Evolutionary conservation across 2,888 invertebrate genomes (phyloP), one percentile per base, ranked within the genome.

Genomic region (Exephanes ischioxanthus): DNA sequence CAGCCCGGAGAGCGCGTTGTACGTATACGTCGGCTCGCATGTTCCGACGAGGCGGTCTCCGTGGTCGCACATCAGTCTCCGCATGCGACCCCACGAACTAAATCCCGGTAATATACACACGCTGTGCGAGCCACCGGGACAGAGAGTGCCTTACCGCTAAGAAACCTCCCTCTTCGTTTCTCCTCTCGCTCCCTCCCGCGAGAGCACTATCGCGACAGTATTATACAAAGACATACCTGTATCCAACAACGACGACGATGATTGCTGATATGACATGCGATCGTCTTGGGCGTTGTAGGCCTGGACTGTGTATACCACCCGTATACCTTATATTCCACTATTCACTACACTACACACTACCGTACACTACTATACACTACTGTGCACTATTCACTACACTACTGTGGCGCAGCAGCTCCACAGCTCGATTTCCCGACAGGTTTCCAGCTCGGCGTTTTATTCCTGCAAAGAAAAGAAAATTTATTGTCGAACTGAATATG

Each of bases 251-350:
- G 83, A 77, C 87, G 83, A 91, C 92, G 93, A 93, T 93, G 92
- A 94, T 93, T 93, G 93, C 93, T 93, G 94, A 94, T 94, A 94
- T 94, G 94, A 93, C 94, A 94, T 94, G 93, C 94, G 92, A 94
- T 92, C 93, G 92, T 93, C 93, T 93, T 93, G 92, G 75, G 61
- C 84, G 90, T 92, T 92, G 91, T 91, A 91, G 90, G 89, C 90
- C 72, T 91, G 92, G 93, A 93, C 93, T 92, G 91, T 73, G 55
- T 58, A 80, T 81, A 63, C 30, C 63, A 53, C 45, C 51, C 30
- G 33, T 30, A 33, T 30, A 33, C 68, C 80, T 63, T 70, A 55
- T 70, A 70, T 41, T 83, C 82, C 83, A 78, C 77, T 83, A 75
- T 86, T 79, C 83, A 63, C 33, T 30, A 16, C 16, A 48, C 45